These are phyloP conservation scores for Sturnira hondurensis DNA, from an alignment of 2,113 vertebrate genomes.

Conservation along the genomic window DNA sequence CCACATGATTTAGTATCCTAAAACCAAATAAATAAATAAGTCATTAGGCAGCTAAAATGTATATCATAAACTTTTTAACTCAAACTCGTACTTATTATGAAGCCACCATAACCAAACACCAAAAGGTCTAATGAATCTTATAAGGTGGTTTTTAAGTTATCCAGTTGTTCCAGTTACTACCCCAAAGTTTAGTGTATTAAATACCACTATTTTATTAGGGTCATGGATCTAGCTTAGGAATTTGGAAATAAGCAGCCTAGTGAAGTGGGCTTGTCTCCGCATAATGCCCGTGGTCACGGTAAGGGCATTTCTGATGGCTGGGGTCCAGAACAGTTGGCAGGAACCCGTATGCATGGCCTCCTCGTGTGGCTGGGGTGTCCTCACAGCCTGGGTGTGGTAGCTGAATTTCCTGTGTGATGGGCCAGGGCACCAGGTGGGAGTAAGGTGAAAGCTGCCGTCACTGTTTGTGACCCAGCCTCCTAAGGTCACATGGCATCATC, in stretches of 20 bases:
- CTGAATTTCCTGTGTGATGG: background rate
- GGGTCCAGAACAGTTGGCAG: background rate
- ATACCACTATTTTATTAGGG: background rate
- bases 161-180: background rate
- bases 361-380: background rate
- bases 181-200: background rate
- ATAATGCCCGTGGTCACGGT: background rate
- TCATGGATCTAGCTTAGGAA: background rate
- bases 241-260: background rate
- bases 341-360: background rate
- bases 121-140: background rate
- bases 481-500: background rate
- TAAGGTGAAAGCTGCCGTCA: background rate
- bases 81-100: background rate
- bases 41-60: background rate
- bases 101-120: background rate
- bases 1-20: background rate
- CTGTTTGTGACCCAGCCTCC: background rate
- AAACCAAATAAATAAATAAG: conserved; percentile 12
- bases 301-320: background rate
- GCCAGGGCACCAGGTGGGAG: background rate
- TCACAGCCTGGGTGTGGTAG: background rate
- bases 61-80: background rate
- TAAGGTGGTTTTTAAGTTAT: background rate
- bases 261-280: background rate